phyloP scores from a whole-genome alignment of 2,113 vertebrate species.

The Dicentrarchus labrax region DNA sequence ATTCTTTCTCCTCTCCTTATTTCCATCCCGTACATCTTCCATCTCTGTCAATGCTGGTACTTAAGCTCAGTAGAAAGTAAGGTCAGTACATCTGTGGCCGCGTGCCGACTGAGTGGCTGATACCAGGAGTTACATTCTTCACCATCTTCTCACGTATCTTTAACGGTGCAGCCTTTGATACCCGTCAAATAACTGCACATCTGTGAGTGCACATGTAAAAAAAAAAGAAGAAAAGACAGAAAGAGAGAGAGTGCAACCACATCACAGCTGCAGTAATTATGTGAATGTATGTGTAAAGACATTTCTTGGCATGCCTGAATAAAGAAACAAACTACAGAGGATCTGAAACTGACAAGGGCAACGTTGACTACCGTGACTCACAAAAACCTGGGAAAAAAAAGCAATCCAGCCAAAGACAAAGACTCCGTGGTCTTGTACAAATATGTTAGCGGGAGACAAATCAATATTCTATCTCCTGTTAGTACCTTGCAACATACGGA shows the following conservation, averaged over 20 bases:
- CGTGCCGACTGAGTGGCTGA: conserved; percentile 1
- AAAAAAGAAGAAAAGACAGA: not conserved
- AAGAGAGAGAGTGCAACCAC: not conserved
- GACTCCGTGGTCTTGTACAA: conserved; percentile 44
- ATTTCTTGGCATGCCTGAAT: not conserved
- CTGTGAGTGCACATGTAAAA: not conserved
- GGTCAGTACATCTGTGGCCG: conserved; percentile 20
- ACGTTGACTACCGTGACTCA: not conserved
- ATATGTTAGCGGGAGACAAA: conserved; percentile 46
- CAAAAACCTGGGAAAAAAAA: not conserved
- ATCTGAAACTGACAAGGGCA: not conserved
- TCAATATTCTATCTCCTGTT: conserved; percentile 64
- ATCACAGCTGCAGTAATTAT: not conserved
- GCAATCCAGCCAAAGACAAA: conserved; percentile 13
- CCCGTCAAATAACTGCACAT: conserved; percentile 19
- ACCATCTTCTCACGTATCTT: not conserved
- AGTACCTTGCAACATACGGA: not conserved
- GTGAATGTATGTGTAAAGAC: not conserved
- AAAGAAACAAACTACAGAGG: not conserved
- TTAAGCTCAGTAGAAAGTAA: conserved; percentile 15
- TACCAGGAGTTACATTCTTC: conserved; percentile 28
- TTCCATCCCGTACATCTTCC: not conserved
- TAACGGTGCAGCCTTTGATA: conserved; percentile 14
- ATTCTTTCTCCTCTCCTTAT: not conserved
- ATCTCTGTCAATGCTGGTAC: conserved; percentile 16